Percentiles rank a stretch among this genome's conserved stretches.
These are phyloP conservation scores for Dastarcus helophoroides DNA, from an alignment of 2,888 invertebrate species.

Conservation along the genomic window DNA sequence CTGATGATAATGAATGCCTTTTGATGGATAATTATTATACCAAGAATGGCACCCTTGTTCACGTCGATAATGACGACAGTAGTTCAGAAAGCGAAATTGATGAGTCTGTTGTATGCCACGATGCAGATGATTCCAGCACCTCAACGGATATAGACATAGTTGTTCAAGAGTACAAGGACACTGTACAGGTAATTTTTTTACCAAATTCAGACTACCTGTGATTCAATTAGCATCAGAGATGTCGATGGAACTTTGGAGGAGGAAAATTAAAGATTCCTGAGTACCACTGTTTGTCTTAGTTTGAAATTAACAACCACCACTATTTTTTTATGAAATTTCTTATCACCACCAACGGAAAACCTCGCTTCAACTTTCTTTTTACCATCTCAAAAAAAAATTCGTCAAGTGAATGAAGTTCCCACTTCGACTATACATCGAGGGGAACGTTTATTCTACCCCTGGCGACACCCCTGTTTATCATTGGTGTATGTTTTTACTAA, in stretches of 20 bases:
- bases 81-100: slow-evolving; percentile 30
- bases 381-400: no score
- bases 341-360: no score
- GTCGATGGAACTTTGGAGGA: not conserved
- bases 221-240: slow-evolving; percentile 1
- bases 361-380: no score
- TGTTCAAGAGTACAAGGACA: slow-evolving; percentile 64
- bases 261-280: no score
- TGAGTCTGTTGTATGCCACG: slow-evolving; percentile 23
- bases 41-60: slow-evolving; percentile 34
- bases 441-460: no score
- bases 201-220: not conserved
- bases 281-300: no score
- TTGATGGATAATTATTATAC: slow-evolving; percentile 39
- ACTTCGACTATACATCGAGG: no score
- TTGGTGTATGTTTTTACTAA: not conserved
- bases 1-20: slow-evolving; percentile 47
- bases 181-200: slow-evolving; percentile 47
- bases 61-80: slow-evolving; percentile 26
- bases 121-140: slow-evolving; percentile 48
- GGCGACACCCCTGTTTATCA: not conserved
- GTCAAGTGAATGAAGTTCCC: no score
- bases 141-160: slow-evolving; percentile 69
- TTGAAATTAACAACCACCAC: not conserved
- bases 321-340: not conserved